Evolutionary conservation across 2,888 invertebrate genomes (phyloP), one percentile per base, ranked within the genome.

Genomic region (Epinotia nisella): DNA sequence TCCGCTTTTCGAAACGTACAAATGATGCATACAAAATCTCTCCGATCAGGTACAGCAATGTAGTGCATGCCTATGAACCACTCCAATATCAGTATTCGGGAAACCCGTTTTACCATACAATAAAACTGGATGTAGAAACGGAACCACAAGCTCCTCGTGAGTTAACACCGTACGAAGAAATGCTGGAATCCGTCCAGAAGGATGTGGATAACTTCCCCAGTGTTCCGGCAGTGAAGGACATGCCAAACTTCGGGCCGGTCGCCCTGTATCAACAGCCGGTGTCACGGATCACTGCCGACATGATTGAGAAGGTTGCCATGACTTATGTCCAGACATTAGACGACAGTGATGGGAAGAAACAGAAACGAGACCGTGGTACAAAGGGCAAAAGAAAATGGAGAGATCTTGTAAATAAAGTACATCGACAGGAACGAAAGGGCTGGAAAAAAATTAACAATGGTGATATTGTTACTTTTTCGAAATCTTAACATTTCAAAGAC

Each of bases 211-310:
- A 80, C 19, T 76, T 83, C 15, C 91, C 90, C 0, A 85, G 82
- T 39, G 80, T 79, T 0, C 88, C 91, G 1, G 77, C 80, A 15
- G 75, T 91, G 7, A 83, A 80, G 35, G 72, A 83, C 0, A 75
- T 88, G 61, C 90, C 91, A 0, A 82, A 84, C 61, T 75, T 89
- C 1, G 92, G 93, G 0, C 82, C 83, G 0, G 85, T 87, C 3
- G 89, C 89, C 0, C 75, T 91, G 1, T 92, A 93, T 67, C 81
- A 82, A 35, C 93, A 92, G 75, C 88, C 88, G 1, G 80, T 93
- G 55, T 92, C 92, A 0, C 84, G 76, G 53, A 83, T 83, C 74
- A 92, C 88, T 75, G 82, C 83, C 62, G 76, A 80, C 1, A 78
- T 84, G 64, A 90, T 93, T 19, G 87, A 88, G 64, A 79, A 81